Evolutionary conservation across 2,888 invertebrate genomes (phyloP).

Genomic region (Pollenia griseotomentosa): DNA sequence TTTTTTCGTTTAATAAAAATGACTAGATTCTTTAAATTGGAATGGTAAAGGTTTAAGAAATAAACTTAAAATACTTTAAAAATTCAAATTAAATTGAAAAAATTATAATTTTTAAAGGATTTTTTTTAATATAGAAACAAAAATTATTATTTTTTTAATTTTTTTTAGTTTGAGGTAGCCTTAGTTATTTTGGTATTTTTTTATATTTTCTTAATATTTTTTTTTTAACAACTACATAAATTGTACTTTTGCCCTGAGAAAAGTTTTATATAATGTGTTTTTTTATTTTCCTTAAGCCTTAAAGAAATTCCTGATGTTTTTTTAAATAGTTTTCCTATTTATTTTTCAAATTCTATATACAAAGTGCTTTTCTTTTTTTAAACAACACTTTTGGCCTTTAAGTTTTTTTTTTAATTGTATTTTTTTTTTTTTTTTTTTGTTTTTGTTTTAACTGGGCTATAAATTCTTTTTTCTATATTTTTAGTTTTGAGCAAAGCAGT

Average conservation of each 20-base stretch:
- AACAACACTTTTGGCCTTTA: constrained; percentile 71
- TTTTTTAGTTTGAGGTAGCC: constrained; percentile 75
- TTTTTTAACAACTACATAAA: constrained; percentile 77
- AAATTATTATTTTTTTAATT: constrained; percentile 68
- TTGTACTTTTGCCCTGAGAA: constrained; percentile 85
- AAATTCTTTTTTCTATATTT: constrained; percentile 65
- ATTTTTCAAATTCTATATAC: constrained; percentile 55
- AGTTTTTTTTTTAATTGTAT: neutral
- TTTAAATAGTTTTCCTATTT: constrained; percentile 54
- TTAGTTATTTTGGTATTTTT: constrained; percentile 70
- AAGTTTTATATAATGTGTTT: constrained; percentile 76
- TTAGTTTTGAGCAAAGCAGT: constrained; percentile 78
- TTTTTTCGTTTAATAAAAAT: constrained; percentile 1
- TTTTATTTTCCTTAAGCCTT: constrained; percentile 68
- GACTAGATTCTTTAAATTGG: constrained; percentile 53
- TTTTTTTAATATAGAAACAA: constrained; percentile 55
- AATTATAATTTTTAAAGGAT: constrained; percentile 17
- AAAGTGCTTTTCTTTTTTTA: constrained; percentile 55
- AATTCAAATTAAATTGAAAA: constrained; percentile 27
- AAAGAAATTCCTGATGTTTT: constrained; percentile 71
- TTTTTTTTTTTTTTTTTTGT: neutral
- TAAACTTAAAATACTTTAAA: constrained; percentile 2
- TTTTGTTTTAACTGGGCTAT: constrained; percentile 61
- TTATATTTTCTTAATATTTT: constrained; percentile 53
- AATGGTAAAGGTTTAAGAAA: constrained; percentile 58